Base-by-base conservation (phyloP, 2,113 vertebrate genomes). In the Hippolais icterina region DNA sequence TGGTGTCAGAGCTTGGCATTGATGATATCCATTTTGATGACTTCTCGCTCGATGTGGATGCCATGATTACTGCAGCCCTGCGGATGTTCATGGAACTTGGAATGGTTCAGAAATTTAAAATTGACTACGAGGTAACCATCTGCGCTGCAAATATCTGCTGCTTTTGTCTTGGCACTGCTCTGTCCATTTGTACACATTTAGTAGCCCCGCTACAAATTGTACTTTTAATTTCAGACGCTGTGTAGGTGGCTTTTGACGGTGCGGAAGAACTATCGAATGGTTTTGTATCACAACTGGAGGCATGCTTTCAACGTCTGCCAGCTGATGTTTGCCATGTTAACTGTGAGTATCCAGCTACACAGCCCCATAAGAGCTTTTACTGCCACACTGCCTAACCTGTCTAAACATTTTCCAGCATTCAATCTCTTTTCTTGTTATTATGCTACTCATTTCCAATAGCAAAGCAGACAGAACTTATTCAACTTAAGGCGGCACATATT, bases 11-110 rank as follows among this genome's bases (percentile, higher is more conserved):
- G 96, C 98, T 99, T 96, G 98, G 98, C 97, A 99, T 99, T 44
- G 99, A 98, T 54, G 98, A 99, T 95, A 98, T 99, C 92, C 99
- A 99, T 96, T 99, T 99, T 97, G 99, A 99, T 94, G 99, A 99
- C 98, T 99, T 99, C 98, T 99, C 99, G 10, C 98, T 99, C 53
- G 99, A 99, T 17, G 98, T 98, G 31, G 99, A 99, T 25, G 98
- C 99, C 97, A 99, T 99, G 99, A 99, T 99, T 95, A 99, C 99
- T 6, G 99, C 99, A 44, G 98, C 99, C 47, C 98, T 99, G 86
- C 98, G 99, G 71, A 99, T 99, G 99, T 99, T 99, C 97, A 99
- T 99, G 98, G 99, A 99, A 97, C 97, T 99, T 94, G 99, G 99
- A 91, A 99, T 99, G 98, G 98, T 99, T 94, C 99, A 99, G 98